Evolutionary conservation across 2,888 invertebrate genomes (phyloP), one percentile per base, ranked within the genome.

Genomic region (Balanococcus diminutus): DNA sequence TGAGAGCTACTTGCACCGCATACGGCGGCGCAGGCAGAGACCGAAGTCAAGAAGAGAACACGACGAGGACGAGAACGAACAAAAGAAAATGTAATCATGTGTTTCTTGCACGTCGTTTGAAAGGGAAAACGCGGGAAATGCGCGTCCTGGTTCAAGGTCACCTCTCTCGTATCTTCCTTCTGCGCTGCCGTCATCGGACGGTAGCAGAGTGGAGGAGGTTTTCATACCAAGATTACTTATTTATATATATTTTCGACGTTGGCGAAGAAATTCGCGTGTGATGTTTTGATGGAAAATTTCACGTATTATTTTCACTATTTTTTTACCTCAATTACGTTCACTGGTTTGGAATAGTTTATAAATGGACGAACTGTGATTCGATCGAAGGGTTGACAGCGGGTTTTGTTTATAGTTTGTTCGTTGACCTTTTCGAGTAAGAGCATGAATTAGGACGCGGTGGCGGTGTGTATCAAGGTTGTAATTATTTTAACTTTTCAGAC

Each of bases 101-200:
- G 51, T 31, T 56, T 28, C 46, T 39, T 46, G 81, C 39, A 81
- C 39, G 28, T 28, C 51, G 82, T 31, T 81, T 19, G 82, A 82
- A 82, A 82, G 82, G 82, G 82, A 82, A 82, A 82, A 56, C 51
- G 82, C 82, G 82, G 82, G 82, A 82, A 82, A 82, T 56, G 75
- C 56, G 82, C 56, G 82, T 56, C 82, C 56, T 51, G 25, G 32
- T 56, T 82, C 51, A 82, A 82, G 82, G 82, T 82, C 56, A 51
- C 28, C 31, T 56, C 51, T 42, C 28, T 51, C 32, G 31, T 51
- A 25, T 22, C 82, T 2, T 36, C 28, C 14, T 46, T 61, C 25
- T 61, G 5, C 5, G 25, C 67, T 31, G n/a, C n/a, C n/a, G n/a
- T n/a, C n/a, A n/a, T n/a, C n/a, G 16, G 28, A 8, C 8, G 28